phyloP scores from a whole-genome alignment of 2,797 vertebrate species.

The Hydrophis major region DNA sequence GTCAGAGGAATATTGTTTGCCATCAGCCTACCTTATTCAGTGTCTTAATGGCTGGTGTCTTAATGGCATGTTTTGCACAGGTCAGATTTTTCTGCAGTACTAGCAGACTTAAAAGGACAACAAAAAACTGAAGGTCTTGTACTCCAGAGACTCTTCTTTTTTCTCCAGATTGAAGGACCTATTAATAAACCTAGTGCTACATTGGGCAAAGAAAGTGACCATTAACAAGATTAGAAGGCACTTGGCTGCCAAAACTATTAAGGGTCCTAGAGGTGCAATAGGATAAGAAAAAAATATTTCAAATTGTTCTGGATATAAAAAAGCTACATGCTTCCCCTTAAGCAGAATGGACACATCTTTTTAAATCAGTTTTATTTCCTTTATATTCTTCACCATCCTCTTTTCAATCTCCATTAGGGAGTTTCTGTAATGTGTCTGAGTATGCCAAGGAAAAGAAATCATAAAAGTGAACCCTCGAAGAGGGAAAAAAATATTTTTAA shows the following conservation, averaged over 20 bases:
- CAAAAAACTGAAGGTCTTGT: not conserved
- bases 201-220: not conserved
- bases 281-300: constrained; percentile 25
- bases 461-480: not conserved
- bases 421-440: not conserved
- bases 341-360: constrained; percentile 10
- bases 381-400: not conserved
- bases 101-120: constrained; percentile 18
- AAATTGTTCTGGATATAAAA: constrained; percentile 27
- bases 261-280: not conserved
- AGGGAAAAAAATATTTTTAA: not conserved
- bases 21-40: not conserved
- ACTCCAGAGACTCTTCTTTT: not conserved
- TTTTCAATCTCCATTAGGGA: constrained; percentile 4
- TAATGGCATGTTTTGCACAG: constrained; percentile 15
- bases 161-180: not conserved
- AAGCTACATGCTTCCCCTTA: constrained; percentile 11
- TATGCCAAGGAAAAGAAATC: not conserved
- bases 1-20: constrained; percentile 15
- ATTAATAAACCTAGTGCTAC: constrained; percentile 29
- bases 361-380: constrained; percentile 25
- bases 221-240: constrained; percentile 29
- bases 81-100: constrained; percentile 17
- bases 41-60: not conserved
- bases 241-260: constrained; percentile 23